Evolutionary conservation across 2,113 vertebrate species (phyloP).

Genomic region (Mandrillus leucophaeus): DNA sequence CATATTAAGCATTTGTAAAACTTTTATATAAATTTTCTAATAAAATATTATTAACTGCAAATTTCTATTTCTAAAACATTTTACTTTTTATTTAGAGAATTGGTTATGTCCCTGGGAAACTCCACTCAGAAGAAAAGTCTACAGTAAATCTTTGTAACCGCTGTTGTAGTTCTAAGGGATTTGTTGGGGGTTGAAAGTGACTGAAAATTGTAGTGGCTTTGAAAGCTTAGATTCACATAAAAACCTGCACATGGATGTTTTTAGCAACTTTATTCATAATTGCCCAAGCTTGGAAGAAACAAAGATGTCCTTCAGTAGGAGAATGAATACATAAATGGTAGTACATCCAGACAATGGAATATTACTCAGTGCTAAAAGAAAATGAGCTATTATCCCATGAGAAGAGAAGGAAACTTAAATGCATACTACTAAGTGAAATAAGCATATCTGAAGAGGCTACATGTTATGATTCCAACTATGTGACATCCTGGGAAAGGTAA

Average conservation of each 20-base stretch:
- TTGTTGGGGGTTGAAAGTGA: neutral
- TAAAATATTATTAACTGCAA: neutral
- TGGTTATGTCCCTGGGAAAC: neutral
- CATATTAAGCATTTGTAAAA: neutral
- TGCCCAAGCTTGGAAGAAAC: neutral
- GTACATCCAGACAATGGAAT: neutral
- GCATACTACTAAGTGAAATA: neutral
- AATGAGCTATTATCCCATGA: neutral
- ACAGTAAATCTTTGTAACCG: neutral
- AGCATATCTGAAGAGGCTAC: neutral
- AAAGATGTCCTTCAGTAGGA: neutral
- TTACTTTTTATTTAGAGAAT: neutral
- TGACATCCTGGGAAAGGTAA: neutral
- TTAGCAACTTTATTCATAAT: neutral
- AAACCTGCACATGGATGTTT: neutral
- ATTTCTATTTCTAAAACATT: neutral
- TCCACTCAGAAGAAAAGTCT: neutral
- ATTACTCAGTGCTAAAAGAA: neutral
- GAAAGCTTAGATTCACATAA: neutral
- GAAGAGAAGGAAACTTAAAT: neutral
- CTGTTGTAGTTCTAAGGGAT: neutral
- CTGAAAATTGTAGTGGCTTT: neutral
- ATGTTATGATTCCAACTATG: neutral
- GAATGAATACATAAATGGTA: neutral
- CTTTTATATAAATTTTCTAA: neutral